phyloP scores from a whole-genome alignment of 2,113 vertebrate species.

The Pteruthius melanotis region DNA sequence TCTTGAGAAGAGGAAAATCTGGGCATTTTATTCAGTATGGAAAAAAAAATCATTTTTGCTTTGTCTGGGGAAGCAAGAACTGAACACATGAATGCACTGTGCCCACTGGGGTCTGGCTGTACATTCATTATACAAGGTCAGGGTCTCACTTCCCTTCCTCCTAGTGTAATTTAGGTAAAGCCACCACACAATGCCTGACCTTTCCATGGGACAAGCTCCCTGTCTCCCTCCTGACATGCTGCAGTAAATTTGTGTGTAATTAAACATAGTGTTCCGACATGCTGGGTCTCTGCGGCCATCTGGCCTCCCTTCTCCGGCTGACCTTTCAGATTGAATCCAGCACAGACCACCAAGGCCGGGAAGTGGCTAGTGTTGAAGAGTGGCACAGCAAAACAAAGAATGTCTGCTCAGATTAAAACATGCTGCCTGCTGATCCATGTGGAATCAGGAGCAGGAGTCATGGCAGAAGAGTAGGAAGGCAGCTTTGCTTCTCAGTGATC shows the following conservation, averaged over 20 bases:
- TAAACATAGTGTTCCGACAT: conserved; percentile 68
- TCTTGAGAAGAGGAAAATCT: background rate
- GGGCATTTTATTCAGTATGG: background rate
- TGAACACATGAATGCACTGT: conserved; percentile 1
- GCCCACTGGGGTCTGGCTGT: conserved; percentile 3
- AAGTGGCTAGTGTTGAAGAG: background rate
- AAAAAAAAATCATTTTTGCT: background rate
- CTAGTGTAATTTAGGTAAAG: conserved; percentile 62
- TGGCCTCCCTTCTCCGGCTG: conserved; percentile 25
- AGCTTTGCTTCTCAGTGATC: background rate
- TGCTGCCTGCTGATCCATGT: accelerated
- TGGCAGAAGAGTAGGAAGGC: background rate
- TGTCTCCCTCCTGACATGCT: conserved; percentile 58
- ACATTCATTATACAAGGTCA: conserved; percentile 67
- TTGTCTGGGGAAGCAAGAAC: background rate
- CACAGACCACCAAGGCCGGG: background rate
- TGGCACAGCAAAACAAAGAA: background rate
- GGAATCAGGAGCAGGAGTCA: background rate
- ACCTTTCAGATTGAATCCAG: conserved; percentile 63
- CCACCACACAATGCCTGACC: conserved; percentile 58
- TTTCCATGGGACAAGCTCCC: conserved; percentile 58
- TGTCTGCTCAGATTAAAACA: conserved; percentile 14
- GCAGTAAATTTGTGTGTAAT: conserved; percentile 73
- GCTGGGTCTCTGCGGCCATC: background rate
- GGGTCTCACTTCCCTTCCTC: conserved; percentile 46